Evolutionary conservation across 2,113 vertebrate species (phyloP).

Genomic region (Peromyscus polionotus): DNA sequence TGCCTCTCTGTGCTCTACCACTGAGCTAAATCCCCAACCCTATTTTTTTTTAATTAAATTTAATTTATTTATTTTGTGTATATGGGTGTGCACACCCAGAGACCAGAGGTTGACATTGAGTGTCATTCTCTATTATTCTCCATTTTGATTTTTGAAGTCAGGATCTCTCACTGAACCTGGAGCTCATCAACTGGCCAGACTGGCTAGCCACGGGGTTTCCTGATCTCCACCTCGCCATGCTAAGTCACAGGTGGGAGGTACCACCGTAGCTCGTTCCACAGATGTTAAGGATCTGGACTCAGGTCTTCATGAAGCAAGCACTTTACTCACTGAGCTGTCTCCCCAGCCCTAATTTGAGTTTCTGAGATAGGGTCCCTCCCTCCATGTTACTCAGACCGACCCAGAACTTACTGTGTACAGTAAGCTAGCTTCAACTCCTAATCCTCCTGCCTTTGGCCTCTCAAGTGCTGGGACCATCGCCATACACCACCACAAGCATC

Average conservation of each 20-base stretch:
- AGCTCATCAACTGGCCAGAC: background rate
- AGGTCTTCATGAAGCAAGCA: background rate
- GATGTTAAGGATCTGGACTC: background rate
- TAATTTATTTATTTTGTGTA: background rate
- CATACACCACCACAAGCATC: background rate
- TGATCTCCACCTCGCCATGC: background rate
- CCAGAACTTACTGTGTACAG: background rate
- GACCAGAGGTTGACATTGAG: background rate
- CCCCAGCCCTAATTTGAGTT: background rate
- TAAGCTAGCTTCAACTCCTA: background rate
- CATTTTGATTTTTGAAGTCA: background rate
- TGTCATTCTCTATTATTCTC: background rate
- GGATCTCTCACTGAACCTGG: background rate
- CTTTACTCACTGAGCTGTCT: background rate
- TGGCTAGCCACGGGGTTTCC: background rate
- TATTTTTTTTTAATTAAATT: background rate
- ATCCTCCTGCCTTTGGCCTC: background rate
- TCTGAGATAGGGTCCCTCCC: background rate
- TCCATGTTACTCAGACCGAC: background rate
- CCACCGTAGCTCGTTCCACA: background rate
- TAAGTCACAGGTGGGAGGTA: background rate
- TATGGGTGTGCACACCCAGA: background rate
- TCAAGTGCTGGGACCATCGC: background rate
- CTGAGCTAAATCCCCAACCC: too few species aligned
- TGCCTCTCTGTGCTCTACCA: too few species aligned